phyloP scores from a whole-genome alignment of 1,140 invertebrate species.

The Hydropsyche tenuis region DNA sequence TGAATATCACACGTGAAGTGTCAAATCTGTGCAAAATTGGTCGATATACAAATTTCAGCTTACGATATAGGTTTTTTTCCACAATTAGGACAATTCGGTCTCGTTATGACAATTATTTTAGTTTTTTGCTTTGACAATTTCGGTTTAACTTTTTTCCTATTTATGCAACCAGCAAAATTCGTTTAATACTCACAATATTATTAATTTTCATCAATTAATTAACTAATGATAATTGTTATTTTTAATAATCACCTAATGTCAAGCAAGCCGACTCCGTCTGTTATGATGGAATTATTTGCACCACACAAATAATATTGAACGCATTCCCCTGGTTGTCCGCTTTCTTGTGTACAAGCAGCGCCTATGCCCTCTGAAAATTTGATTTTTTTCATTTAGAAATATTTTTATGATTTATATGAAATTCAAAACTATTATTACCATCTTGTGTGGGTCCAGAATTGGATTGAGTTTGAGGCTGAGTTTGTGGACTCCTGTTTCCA shows the following conservation, averaged over 20 bases:
- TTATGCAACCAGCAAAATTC: not conserved
- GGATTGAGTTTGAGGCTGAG: too few relatives aligned
- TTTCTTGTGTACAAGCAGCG: slow-evolving; percentile 17
- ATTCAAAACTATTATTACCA: too few relatives aligned
- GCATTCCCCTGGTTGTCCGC: slow-evolving; percentile 51
- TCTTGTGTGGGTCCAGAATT: too few relatives aligned
- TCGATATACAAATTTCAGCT: too few relatives aligned
- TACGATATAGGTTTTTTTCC: not conserved
- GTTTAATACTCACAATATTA: not conserved
- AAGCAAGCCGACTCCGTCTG: slow-evolving; percentile 76
- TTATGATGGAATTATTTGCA: slow-evolving; percentile 64
- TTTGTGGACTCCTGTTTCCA: too few relatives aligned
- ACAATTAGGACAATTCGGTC: not conserved
- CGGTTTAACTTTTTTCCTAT: too few relatives aligned
- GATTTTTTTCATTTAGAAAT: not conserved
- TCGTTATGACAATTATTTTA: not conserved
- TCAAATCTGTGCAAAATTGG: too few relatives aligned
- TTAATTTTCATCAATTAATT: not conserved
- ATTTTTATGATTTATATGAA: too few relatives aligned
- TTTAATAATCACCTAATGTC: slow-evolving; percentile 66
- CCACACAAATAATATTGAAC: slow-evolving; percentile 72
- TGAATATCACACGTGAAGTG: too few relatives aligned
- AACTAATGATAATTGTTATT: not conserved
- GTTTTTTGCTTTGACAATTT: too few relatives aligned
- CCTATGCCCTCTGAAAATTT: slow-evolving; percentile 30